Percentiles rank a stretch among this genome's conserved stretches.
Evolutionary conservation across 2,113 vertebrate species (phyloP).

Genomic region (Tor tambroides): DNA sequence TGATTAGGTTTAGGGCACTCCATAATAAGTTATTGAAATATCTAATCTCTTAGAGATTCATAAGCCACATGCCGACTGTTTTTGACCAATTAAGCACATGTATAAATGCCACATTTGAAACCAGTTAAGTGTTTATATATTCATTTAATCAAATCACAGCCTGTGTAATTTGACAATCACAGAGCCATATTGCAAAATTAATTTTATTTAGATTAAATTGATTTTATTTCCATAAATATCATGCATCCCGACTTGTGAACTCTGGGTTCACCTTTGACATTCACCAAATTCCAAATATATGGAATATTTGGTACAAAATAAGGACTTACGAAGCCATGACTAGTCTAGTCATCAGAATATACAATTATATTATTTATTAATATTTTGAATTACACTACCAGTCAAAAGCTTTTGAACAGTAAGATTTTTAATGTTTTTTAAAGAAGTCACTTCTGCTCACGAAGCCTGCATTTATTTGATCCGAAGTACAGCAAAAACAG

Average conservation of each 20-base stretch:
- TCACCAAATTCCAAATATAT: background rate
- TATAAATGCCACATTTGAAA: background rate
- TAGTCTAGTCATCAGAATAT: background rate
- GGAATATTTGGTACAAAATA: background rate
- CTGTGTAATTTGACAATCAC: background rate
- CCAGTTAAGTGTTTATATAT: background rate
- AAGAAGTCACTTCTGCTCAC: too few relatives aligned
- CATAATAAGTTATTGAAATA: too few relatives aligned
- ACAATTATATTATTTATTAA: background rate
- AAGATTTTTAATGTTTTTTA: too few relatives aligned
- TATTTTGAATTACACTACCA: background rate
- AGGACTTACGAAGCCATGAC: background rate
- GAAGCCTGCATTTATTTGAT: too few relatives aligned
- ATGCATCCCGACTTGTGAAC: background rate
- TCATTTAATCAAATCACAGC: too few relatives aligned
- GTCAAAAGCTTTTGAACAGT: too few relatives aligned
- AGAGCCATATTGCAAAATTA: too few relatives aligned
- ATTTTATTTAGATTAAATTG: too few relatives aligned
- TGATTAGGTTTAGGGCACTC: too few relatives aligned
- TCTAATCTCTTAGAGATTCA: background rate
- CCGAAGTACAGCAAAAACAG: too few relatives aligned
- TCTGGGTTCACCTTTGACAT: background rate
- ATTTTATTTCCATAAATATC: background rate
- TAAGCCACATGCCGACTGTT: background rate
- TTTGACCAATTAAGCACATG: background rate